These are phyloP conservation scores for Onychostruthus taczanowskii DNA, from an alignment of 2,113 vertebrate species.

Conservation along the genomic window DNA sequence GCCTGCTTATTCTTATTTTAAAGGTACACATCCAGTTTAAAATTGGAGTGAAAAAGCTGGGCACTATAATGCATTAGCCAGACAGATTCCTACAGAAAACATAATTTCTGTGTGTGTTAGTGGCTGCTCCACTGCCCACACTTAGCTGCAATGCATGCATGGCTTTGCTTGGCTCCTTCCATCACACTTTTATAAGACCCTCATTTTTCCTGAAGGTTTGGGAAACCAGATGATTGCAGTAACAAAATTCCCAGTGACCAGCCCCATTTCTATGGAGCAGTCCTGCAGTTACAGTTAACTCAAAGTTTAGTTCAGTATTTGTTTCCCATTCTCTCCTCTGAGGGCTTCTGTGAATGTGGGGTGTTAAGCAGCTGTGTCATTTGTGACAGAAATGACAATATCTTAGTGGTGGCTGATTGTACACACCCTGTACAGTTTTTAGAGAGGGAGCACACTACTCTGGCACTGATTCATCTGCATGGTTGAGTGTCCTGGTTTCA, in stretches of 20 bases:
- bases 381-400: background rate
- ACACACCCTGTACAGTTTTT: background rate
- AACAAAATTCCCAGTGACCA: background rate
- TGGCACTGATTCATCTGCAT: background rate
- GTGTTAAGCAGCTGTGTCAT: background rate
- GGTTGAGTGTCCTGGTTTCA: background rate
- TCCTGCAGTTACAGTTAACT: background rate
- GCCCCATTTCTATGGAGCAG: background rate
- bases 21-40: background rate
- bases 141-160: background rate
- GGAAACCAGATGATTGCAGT: background rate
- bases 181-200: background rate
- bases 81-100: background rate
- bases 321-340: background rate
- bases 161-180: background rate
- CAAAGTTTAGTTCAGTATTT: background rate
- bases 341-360: background rate
- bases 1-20: background rate
- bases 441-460: background rate
- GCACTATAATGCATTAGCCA: background rate
- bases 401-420: background rate
- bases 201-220: background rate
- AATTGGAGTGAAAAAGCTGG: background rate
- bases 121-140: background rate
- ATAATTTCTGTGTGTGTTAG: background rate